Base-by-base conservation (phyloP, 2,797 vertebrate species). In the Hoplostethus atlanticus region DNA sequence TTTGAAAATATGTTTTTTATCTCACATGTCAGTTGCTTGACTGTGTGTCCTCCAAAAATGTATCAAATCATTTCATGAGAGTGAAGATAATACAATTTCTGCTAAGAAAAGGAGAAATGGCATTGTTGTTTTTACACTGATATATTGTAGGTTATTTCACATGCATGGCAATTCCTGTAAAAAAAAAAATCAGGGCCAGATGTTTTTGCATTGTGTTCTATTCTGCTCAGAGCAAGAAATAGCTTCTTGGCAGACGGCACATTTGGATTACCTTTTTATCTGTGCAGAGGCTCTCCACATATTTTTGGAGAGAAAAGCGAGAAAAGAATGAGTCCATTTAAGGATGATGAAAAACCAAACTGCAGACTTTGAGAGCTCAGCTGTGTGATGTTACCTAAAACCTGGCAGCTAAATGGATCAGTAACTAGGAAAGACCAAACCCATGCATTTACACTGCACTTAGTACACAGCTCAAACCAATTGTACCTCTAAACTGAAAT, bases 241-340 rank as follows among this genome's bases (percentile, higher is more conserved):
- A 77, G 85, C 77, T 84, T 82, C 80, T 87, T 89, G 89, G 89
- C 87, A 87, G 79, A 77, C 57, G 16, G 40, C 59, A 57, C 42
- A 60, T 80, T 80, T 73, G 89, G 88, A 93, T 91, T 91, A 91
- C 80, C 79, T 85, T 91, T 87, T 87, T 87, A 87, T 90, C 90
- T 83, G 83, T 70, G 79, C 58, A 62, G 42, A 58, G 55, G 70
- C 82, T 79, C 79, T 60, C 56, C 76, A 79, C 84, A 83, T 86
- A 82, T 88, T 90, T 85, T 80, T 61, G 71, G 75, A 62, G 70
- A 79, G 81, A 84, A 88, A 10, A 36, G 50, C 63, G 62, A 7
- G 38, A 75, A 84, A 28, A 72, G 75, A 89, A 90, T 63, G 68
- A 87, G 76, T 81, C 88, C 87, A 87, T 92, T 86, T 90, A 89